Evolutionary conservation across 2,888 invertebrate genomes (phyloP).

Genomic region (Helicoverpa assulta): DNA sequence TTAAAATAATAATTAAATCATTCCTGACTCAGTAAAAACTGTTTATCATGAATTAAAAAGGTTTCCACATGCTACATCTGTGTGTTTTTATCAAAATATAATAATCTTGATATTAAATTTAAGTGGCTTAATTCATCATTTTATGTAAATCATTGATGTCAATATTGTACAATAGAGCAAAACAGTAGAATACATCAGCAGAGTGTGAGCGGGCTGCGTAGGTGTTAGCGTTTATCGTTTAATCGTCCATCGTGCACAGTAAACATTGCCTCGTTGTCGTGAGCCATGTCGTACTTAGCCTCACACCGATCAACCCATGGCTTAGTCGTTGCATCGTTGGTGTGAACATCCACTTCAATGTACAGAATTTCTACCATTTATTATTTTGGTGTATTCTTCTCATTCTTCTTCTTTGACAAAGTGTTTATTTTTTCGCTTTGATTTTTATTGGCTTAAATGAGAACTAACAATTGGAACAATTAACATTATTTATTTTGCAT

Average conservation of each 20-base stretch:
- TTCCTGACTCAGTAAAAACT: constrained; percentile 36
- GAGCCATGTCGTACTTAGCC: constrained; percentile 84
- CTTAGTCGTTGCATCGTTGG: constrained; percentile 87
- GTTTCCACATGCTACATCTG: not conserved
- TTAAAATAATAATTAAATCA: constrained; percentile 24
- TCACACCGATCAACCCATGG: constrained; percentile 84
- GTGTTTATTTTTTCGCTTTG: constrained; percentile 61
- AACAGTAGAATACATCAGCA: constrained; percentile 59
- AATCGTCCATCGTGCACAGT: constrained; percentile 78
- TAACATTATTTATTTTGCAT: constrained; percentile 76
- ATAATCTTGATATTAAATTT: constrained; percentile 7
- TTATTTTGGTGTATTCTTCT: constrained; percentile 66
- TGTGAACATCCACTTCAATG: constrained; percentile 79
- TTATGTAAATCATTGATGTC: constrained; percentile 1
- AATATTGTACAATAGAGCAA: not conserved
- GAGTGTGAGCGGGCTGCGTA: constrained; percentile 74
- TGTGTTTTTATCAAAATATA: not conserved
- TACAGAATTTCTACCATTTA: constrained; percentile 71
- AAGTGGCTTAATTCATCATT: constrained; percentile 9
- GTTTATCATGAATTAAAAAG: constrained; percentile 6
- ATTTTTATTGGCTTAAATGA: constrained; percentile 75
- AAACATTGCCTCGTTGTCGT: constrained; percentile 82
- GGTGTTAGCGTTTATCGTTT: constrained; percentile 73
- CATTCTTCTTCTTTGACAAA: constrained; percentile 59
- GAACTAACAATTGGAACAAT: constrained; percentile 81